These are phyloP conservation scores for Planiliza haematocheilus DNA, from an alignment of 2,113 vertebrate species.

Conservation along the genomic window DNA sequence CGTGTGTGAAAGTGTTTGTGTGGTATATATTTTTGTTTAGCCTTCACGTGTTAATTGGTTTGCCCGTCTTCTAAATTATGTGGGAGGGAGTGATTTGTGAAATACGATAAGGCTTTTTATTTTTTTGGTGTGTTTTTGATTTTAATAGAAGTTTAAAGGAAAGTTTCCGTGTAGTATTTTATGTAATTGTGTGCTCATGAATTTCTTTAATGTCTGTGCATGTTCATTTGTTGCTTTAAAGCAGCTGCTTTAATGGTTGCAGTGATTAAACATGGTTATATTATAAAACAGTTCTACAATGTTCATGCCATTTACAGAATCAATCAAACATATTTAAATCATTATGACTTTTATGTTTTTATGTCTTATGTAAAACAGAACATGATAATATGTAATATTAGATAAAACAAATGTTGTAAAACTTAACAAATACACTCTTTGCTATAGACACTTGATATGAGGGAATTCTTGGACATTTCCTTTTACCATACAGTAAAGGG, in stretches of 20 bases:
- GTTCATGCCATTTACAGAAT: too few species aligned
- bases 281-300: too few species aligned
- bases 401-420: too few species aligned
- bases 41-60: slow-evolving; percentile 67
- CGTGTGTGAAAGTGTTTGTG: slow-evolving; percentile 41
- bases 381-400: too few species aligned
- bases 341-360: too few species aligned
- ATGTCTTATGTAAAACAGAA: too few species aligned
- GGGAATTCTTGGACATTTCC: too few species aligned
- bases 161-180: neutral
- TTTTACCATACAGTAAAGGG: too few species aligned
- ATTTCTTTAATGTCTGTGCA: neutral
- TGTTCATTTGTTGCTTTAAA: neutral
- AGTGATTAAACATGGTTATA: too few species aligned
- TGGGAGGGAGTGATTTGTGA: slow-evolving; percentile 23
- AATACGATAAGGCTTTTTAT: slow-evolving; percentile 24
- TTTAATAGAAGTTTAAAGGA: slow-evolving; percentile 11
- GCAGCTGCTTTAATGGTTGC: neutral
- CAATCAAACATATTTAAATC: too few species aligned
- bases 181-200: neutral
- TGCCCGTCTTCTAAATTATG: slow-evolving; percentile 41
- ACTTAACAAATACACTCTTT: too few species aligned
- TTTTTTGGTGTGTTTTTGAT: slow-evolving; percentile 6
- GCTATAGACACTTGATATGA: too few species aligned
- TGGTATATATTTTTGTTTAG: slow-evolving; percentile 67